Percentiles rank a stretch among this genome's conserved stretches.
Conservation (phyloP, 2,888 invertebrate genomes). For the Melipona beecheii region DNA sequence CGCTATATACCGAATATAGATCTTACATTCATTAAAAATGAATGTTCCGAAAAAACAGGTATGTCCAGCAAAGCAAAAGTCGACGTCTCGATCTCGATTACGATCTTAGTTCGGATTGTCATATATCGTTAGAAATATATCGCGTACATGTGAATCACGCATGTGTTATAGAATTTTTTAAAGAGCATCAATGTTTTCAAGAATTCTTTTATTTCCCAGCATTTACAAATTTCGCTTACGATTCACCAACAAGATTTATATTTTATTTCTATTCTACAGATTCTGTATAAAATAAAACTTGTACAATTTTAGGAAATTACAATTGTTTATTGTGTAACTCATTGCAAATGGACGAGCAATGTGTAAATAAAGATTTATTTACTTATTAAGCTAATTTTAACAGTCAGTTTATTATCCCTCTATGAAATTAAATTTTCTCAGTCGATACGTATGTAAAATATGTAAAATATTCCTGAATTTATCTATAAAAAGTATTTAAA, state of each 20-base stretch:
- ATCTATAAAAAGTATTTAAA: not conserved
- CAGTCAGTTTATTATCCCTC: slow-evolving; percentile 41
- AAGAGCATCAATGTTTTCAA: slow-evolving; percentile 11
- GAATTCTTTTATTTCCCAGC: slow-evolving; percentile 13
- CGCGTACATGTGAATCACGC: slow-evolving; percentile 9
- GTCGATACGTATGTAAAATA: not conserved
- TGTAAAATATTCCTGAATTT: not conserved
- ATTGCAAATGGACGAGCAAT: slow-evolving; percentile 80
- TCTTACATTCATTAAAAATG: not conserved
- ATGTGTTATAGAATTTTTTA: slow-evolving; percentile 34
- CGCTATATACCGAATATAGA: not conserved
- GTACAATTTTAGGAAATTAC: slow-evolving; percentile 82
- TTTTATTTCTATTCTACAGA: slow-evolving; percentile 56
- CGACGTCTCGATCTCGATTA: slow-evolving; percentile 1
- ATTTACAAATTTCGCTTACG: slow-evolving; percentile 19
- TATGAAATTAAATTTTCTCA: not conserved
- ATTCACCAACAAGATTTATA: slow-evolving; percentile 52
- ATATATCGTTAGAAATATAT: slow-evolving; percentile 40
- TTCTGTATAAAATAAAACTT: slow-evolving; percentile 76
- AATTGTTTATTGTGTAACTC: slow-evolving; percentile 82
- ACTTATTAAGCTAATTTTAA: slow-evolving; percentile 77
- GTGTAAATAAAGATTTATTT: slow-evolving; percentile 84
- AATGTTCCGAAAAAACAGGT: not conserved
- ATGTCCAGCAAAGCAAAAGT: not conserved
- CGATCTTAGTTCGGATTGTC: slow-evolving; percentile 35